These are phyloP conservation scores for Callimorpha dominula DNA, from an alignment of 2,888 invertebrate genomes.

Conservation along the genomic window DNA sequence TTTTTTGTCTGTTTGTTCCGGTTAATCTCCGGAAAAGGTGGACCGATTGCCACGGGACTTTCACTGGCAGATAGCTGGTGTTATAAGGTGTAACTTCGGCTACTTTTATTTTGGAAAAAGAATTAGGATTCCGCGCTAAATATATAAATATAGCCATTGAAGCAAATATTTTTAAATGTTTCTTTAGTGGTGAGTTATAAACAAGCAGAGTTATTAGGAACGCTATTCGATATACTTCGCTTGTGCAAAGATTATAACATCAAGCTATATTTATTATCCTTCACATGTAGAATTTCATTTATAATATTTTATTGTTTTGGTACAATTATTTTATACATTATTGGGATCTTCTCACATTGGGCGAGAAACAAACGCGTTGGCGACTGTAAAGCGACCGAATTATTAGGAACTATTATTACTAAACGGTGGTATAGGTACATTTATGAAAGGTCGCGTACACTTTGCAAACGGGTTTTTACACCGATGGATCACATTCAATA, in stretches of 20 bases:
- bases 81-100: no score
- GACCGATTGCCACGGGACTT: no score
- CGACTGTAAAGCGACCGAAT: not conserved
- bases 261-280: not conserved
- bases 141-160: no score
- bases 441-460: not conserved
- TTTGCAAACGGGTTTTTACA: constrained; percentile 3
- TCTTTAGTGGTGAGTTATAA: not conserved
- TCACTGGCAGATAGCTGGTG: no score
- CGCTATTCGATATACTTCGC: not conserved
- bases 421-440: constrained; percentile 7
- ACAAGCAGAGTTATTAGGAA: not conserved
- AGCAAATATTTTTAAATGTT: not conserved
- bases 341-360: no score
- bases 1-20: no score
- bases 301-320: not conserved
- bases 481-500: not conserved
- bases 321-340: not conserved
- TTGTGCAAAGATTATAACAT: not conserved
- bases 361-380: not conserved
- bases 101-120: no score
- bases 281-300: not conserved
- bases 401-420: not conserved
- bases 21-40: no score
- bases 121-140: no score